Conservation (phyloP, 2,888 invertebrate genomes). For the Chrysolina haemoptera region DNA sequence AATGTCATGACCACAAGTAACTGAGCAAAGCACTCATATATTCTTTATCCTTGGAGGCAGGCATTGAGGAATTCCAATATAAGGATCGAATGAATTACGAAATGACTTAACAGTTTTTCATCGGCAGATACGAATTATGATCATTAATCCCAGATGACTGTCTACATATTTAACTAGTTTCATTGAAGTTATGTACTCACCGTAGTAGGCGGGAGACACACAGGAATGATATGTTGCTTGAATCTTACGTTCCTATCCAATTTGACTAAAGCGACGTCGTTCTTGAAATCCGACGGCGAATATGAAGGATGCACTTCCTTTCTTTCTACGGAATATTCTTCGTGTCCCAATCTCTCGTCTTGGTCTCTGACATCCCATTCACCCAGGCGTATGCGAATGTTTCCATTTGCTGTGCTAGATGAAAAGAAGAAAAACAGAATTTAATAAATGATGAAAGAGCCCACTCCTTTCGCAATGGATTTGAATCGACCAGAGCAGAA, state of each 20-base stretch:
- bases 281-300: slow-evolving; percentile 91
- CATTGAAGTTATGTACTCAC: slow-evolving; percentile 55
- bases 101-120: too few species aligned
- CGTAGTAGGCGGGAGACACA: slow-evolving; percentile 87
- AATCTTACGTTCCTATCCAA: slow-evolving; percentile 86
- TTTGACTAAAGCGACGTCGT: slow-evolving; percentile 89
- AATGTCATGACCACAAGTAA: too few species aligned
- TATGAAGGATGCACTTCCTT: slow-evolving; percentile 94
- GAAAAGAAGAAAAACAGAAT: neutral
- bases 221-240: slow-evolving; percentile 93
- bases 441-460: neutral
- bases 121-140: too few species aligned
- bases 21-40: too few species aligned
- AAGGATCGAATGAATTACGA: too few species aligned
- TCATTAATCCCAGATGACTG: too few species aligned
- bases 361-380: slow-evolving; percentile 94
- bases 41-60: too few species aligned
- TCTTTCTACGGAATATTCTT: slow-evolving; percentile 89
- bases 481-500: too few species aligned
- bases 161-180: too few species aligned
- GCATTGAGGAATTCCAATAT: too few species aligned
- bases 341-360: slow-evolving; percentile 86
- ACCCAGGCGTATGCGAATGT: slow-evolving; percentile 89
- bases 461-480: neutral
- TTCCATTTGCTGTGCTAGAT: slow-evolving; percentile 86